phyloP scores from a whole-genome alignment of 2,888 invertebrate genomes.

The Clusia tigrina region DNA sequence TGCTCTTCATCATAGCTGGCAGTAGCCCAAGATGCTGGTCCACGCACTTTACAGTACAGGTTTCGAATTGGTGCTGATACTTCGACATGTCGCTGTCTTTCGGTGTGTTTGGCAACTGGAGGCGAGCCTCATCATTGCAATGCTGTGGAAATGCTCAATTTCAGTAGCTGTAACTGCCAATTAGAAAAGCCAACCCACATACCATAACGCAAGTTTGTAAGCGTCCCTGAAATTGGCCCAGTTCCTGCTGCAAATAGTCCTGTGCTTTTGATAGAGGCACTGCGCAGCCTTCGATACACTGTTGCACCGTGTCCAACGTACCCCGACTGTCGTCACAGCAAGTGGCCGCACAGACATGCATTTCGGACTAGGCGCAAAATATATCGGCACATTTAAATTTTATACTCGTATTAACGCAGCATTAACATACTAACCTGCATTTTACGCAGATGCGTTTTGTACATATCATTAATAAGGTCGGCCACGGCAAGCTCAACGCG shows the following conservation, averaged over 20 bases:
- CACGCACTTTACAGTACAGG: conserved; percentile 51
- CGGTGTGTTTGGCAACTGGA: conserved; percentile 42
- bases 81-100: conserved; percentile 44
- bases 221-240: conserved; percentile 51
- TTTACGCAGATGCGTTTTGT: conserved; percentile 48
- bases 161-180: neutral
- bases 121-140: conserved; percentile 47
- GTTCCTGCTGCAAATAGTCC: conserved; percentile 54
- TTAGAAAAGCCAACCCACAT: neutral
- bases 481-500: conserved; percentile 51
- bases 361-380: conserved; percentile 44
- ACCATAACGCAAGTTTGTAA: conserved; percentile 54
- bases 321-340: conserved; percentile 53
- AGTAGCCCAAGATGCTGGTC: conserved; percentile 53
- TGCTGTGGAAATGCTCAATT: conserved; percentile 40
- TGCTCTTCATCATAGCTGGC: conserved; percentile 51
- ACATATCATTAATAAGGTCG: conserved; percentile 57
- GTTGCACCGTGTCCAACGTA: conserved; percentile 50
- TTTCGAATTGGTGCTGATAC: conserved; percentile 51
- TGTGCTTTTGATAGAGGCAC: conserved; percentile 51
- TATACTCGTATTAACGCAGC: too few species aligned
- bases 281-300: conserved; percentile 57
- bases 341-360: conserved; percentile 53
- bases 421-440: conserved; percentile 49
- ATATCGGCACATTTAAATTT: too few species aligned